Conservation (phyloP, 2,888 invertebrate species). For the Drosophila siamana region DNA sequence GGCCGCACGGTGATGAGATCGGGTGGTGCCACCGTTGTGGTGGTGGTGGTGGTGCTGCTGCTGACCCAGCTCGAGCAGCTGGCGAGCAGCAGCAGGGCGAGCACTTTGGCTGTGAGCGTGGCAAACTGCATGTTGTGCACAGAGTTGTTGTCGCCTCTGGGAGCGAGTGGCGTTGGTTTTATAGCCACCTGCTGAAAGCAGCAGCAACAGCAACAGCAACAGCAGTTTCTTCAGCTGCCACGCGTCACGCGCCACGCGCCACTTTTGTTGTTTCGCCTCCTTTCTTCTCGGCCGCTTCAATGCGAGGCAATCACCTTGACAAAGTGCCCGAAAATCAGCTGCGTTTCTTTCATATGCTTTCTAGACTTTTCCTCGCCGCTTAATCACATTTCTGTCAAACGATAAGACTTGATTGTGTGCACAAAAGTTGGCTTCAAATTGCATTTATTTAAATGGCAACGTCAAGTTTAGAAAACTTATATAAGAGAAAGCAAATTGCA, state of each 20-base stretch:
- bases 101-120: constrained; percentile 32
- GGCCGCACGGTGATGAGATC: constrained; percentile 1
- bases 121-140: constrained; percentile 34
- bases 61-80: too few species aligned
- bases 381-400: too few species aligned
- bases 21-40: not conserved
- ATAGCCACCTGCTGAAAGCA: constrained; percentile 25
- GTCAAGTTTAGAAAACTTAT: too few species aligned
- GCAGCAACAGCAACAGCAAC: constrained; percentile 12
- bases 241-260: constrained; percentile 31
- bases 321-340: not conserved
- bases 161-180: constrained; percentile 11
- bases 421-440: too few species aligned
- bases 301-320: constrained; percentile 14
- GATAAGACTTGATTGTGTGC: too few species aligned
- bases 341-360: too few species aligned
- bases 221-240: constrained; percentile 14
- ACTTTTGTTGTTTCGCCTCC: constrained; percentile 14
- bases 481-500: too few species aligned
- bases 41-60: constrained; percentile 13
- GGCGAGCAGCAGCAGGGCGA: constrained; percentile 7
- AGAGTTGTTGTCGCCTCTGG: constrained; percentile 4
- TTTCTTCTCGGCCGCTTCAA: not conserved
- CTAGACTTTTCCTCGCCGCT: too few species aligned
- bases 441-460: too few species aligned